Evolutionary conservation across 1,140 invertebrate species (phyloP).

Genomic region (Cyrtorhinus lividipennis): DNA sequence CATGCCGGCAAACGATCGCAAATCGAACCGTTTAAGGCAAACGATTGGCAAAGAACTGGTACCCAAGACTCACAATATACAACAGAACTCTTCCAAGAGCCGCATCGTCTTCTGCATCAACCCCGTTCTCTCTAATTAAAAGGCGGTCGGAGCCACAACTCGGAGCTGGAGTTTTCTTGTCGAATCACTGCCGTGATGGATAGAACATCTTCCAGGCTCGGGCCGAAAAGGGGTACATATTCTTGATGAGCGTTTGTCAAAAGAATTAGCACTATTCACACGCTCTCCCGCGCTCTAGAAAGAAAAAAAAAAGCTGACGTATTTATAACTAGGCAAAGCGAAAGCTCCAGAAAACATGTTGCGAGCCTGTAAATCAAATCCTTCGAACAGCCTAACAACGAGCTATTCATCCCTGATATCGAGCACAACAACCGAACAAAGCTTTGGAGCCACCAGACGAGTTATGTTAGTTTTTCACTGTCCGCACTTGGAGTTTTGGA

Average conservation of each 20-base stretch:
- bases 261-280: conserved; percentile 10
- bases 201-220: neutral
- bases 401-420: too few species aligned
- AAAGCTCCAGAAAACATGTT: neutral
- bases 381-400: too few species aligned
- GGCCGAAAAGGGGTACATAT: neutral
- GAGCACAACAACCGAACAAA: too few species aligned
- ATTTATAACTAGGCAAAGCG: neutral
- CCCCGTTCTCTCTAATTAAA: neutral
- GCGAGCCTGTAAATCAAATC: neutral
- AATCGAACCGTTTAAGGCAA: too few species aligned
- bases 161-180: neutral
- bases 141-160: neutral
- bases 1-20: too few species aligned
- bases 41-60: too few species aligned
- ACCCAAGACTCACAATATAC: too few species aligned
- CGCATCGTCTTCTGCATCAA: too few species aligned
- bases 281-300: neutral
- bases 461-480: too few species aligned
- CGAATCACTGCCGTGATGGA: conserved; percentile 6
- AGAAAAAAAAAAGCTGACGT: neutral
- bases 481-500: too few species aligned
- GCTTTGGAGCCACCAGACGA: too few species aligned
- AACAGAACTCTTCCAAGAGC: too few species aligned
- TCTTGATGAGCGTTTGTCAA: conserved; percentile 8